phyloP scores from a whole-genome alignment of 2,113 vertebrate species.

The Zosterops lateralis region DNA sequence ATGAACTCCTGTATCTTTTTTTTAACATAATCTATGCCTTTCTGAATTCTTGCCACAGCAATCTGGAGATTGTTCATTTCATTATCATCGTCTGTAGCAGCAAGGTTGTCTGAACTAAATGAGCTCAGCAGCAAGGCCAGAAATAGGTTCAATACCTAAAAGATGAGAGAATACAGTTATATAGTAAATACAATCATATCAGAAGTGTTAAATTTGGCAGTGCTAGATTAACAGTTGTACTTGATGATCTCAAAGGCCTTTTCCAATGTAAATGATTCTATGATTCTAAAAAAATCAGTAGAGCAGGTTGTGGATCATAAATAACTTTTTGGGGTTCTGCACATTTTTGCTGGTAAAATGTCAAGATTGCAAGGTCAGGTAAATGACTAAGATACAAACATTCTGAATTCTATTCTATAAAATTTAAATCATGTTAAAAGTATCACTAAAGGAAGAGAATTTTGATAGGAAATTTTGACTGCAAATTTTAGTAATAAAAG shows the following conservation, averaged over 20 bases:
- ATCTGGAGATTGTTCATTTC: slow-evolving; percentile 95
- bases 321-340: neutral
- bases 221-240: neutral
- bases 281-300: neutral
- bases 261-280: neutral
- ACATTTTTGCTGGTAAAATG: neutral
- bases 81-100: slow-evolving; percentile 83
- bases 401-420: neutral
- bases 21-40: slow-evolving; percentile 80
- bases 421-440: neutral
- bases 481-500: neutral
- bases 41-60: slow-evolving; percentile 88
- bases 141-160: slow-evolving; percentile 95
- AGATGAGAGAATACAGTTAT: slow-evolving; percentile 10
- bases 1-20: slow-evolving; percentile 76
- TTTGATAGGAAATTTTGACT: neutral
- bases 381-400: neutral
- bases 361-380: neutral
- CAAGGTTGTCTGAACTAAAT: slow-evolving; percentile 95
- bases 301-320: neutral
- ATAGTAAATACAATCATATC: neutral
- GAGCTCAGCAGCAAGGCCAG: slow-evolving; percentile 96
- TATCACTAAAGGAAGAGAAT: neutral
- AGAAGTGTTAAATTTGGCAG: neutral
- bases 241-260: neutral